These are phyloP conservation scores for Enteromius argenteus DNA, from an alignment of 2,797 vertebrate species.

Conservation along the genomic window DNA sequence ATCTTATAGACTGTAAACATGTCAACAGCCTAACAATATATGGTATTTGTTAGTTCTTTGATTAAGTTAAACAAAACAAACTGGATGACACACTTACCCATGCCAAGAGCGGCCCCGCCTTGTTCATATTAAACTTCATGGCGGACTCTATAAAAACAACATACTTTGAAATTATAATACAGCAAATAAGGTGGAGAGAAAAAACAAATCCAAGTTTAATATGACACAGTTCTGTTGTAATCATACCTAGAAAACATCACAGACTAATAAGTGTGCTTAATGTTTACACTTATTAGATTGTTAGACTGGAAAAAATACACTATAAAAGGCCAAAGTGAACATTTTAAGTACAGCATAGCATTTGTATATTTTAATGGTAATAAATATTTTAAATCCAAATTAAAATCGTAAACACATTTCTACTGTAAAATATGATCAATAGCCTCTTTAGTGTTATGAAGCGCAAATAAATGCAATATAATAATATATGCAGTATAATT, in stretches of 20 bases:
- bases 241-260: background rate
- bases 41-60: background rate
- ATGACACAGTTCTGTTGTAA: background rate
- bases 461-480: background rate
- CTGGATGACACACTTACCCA: slow-evolving; percentile 74
- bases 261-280: background rate
- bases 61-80: background rate
- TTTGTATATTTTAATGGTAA: background rate
- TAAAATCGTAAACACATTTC: background rate
- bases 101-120: slow-evolving; percentile 75
- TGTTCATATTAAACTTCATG: slow-evolving; percentile 76
- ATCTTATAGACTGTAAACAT: background rate
- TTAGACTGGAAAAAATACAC: background rate
- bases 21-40: background rate
- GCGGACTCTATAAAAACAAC: slow-evolving; percentile 20
- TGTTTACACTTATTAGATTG: background rate
- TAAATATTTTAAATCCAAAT: background rate
- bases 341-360: background rate
- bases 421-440: background rate
- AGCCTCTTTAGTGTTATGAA: background rate
- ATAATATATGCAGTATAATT: background rate
- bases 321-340: background rate
- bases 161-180: background rate
- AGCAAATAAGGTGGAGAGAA: background rate
- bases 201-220: background rate